A percentile compares a stretch with the other conserved stretches of the same genome.
These are phyloP conservation scores for Patella depressa DNA, from an alignment of 2,888 invertebrate genomes.

Conservation along the genomic window DNA sequence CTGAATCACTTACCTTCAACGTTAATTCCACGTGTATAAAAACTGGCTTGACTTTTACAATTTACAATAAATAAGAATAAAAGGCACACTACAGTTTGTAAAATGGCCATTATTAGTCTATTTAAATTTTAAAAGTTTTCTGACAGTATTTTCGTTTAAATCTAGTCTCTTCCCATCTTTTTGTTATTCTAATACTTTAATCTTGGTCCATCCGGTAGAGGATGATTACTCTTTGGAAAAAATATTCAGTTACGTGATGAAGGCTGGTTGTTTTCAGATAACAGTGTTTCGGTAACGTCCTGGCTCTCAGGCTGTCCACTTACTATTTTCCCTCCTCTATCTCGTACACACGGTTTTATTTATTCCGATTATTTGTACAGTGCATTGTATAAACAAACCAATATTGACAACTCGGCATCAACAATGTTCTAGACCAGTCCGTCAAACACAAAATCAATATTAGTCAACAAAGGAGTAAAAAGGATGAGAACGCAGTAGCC, in stretches of 20 bases:
- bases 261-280: too few species aligned
- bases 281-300: too few species aligned
- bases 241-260: too few species aligned
- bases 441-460: neutral
- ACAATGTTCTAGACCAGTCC: neutral
- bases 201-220: too few species aligned
- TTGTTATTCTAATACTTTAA: too few species aligned
- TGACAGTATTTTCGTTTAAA: too few species aligned
- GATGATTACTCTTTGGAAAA: too few species aligned
- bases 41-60: neutral
- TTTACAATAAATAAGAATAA: neutral
- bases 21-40: neutral
- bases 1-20: neutral
- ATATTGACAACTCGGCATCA: neutral
- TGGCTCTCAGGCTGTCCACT: too few species aligned
- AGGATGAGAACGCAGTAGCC: too few species aligned
- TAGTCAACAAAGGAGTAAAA: slow-evolving; percentile 1
- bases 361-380: neutral
- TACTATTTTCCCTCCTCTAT: neutral
- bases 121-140: too few species aligned
- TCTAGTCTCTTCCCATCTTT: too few species aligned
- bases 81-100: neutral
- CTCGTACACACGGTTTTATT: neutral
- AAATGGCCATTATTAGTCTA: too few species aligned
- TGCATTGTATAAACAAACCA: neutral